phyloP scores from a whole-genome alignment of 2,113 vertebrate genomes.

The Cheirogaleus medius region DNA sequence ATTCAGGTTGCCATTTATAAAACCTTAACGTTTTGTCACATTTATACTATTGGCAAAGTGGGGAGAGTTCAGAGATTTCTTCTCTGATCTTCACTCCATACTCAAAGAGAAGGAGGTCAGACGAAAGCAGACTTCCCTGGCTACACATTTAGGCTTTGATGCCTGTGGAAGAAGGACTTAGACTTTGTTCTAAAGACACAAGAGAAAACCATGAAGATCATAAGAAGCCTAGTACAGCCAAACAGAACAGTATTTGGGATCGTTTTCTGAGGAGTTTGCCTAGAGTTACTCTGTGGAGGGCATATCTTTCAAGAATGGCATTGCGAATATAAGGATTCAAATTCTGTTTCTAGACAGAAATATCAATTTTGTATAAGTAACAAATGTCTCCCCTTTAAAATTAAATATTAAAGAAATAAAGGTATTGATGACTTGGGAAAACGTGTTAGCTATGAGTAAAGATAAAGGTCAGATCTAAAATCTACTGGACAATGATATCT shows the following conservation, averaged over 20 bases:
- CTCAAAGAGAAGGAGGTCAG: not conserved
- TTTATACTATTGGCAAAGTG: not conserved
- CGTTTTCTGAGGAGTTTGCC: not conserved
- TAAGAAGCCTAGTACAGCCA: not conserved
- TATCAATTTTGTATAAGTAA: not conserved
- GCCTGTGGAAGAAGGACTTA: not conserved
- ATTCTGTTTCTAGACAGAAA: not conserved
- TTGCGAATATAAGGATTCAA: not conserved
- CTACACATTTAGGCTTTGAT: not conserved
- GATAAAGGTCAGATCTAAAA: not conserved
- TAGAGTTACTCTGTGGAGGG: not conserved
- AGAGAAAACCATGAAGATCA: not conserved
- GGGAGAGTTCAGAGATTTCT: not conserved
- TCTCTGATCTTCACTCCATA: not conserved
- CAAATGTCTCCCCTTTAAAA: not conserved
- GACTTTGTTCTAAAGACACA: not conserved
- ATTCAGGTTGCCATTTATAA: not conserved
- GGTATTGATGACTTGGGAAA: not conserved
- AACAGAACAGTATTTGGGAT: not conserved
- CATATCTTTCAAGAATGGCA: not conserved
- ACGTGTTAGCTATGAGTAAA: not conserved
- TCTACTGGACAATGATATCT: not conserved
- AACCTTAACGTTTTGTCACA: not conserved
- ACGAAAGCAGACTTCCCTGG: not conserved
- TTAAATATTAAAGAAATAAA: not conserved